phyloP scores from a whole-genome alignment of 2,113 vertebrate species.

The Odontophorus gujanensis region DNA sequence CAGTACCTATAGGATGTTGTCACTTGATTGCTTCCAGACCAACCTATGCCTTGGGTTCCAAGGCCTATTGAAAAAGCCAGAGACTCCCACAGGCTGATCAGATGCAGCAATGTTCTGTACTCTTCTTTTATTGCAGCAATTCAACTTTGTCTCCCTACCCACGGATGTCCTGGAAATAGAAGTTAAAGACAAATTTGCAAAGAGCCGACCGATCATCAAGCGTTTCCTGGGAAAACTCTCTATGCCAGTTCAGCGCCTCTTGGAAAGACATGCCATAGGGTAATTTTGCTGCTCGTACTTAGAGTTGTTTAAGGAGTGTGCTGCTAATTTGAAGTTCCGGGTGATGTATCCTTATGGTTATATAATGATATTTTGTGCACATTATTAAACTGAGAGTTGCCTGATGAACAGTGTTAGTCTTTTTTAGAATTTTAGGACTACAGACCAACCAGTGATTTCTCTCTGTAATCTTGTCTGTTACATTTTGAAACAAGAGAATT shows the following conservation, averaged over 20 bases:
- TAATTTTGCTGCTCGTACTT: conserved; percentile 67
- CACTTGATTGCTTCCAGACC: not conserved
- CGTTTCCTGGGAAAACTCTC: conserved; percentile 96
- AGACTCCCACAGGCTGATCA: not conserved
- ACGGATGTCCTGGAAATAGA: conserved; percentile 98
- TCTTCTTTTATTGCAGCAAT: conserved; percentile 82
- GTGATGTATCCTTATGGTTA: not conserved
- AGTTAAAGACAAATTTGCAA: conserved; percentile 99
- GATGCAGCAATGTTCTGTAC: not conserved
- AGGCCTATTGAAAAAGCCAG: not conserved
- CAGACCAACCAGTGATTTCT: not conserved
- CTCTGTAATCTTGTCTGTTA: not conserved
- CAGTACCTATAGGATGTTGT: not conserved
- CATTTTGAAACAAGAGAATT: not conserved
- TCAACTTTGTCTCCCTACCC: conserved; percentile 95
- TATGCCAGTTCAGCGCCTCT: conserved; percentile 93
- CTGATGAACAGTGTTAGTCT: not conserved
- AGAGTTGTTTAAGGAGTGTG: rapidly evolving
- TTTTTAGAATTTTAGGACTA: conserved; percentile 2
- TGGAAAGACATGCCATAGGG: conserved; percentile 98
- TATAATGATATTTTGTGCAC: not conserved
- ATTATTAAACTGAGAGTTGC: not conserved
- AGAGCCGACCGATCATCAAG: conserved; percentile 98
- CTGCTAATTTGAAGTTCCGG: not conserved
- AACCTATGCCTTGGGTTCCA: not conserved